Evolutionary conservation across 2,113 vertebrate species (phyloP), one percentile per base, ranked within the genome.

Genomic region (Nothoprocta perdicaria): DNA sequence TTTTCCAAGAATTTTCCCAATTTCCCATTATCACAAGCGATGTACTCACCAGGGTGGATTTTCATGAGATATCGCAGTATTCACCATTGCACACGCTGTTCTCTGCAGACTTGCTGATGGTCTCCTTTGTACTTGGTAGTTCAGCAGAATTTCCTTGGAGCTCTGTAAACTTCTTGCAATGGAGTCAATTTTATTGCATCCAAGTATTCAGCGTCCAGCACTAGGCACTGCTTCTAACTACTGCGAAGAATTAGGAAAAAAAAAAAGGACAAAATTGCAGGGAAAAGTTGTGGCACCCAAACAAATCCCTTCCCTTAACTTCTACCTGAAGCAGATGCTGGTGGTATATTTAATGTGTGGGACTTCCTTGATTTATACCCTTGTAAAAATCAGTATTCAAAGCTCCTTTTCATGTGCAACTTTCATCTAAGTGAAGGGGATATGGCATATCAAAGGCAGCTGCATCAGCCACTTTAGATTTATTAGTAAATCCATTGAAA

Each of bases 401-500:
- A 95, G 89, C 88, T 93, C 86, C 92, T 95, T 95, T 95, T 94
- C 91, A 92, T 89, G 93, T 86, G 48, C 65, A 83, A 72, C 91
- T 97, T 88, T 75, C 85, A 81, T 83, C 90, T 84, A 88, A 97
- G 89, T 81, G 87, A 94, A 96, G 78, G 61, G 76, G 78, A 84
- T 88, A 84, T 83, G 90, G 88, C 93, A 92, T 93, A 95, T 92
- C 96, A 93, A 88, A 92, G 92, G 78, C 95, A 86, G 67, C 88
- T 74, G 67, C 89, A 84, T 90, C 87, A 90, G 93, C 94, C 91
- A 80, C 93, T 84, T 78, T 68, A 93, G 96, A 90, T 93, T 97
- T 97, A 96, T 97, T 96, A 96, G 96, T 95, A 96, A 97, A 97
- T 96, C 89, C 93, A 93, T 81, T 91, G 93, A 95, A 91, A 96